phyloP scores from a whole-genome alignment of 2,888 invertebrate species.

The Plagodis dolabraria region DNA sequence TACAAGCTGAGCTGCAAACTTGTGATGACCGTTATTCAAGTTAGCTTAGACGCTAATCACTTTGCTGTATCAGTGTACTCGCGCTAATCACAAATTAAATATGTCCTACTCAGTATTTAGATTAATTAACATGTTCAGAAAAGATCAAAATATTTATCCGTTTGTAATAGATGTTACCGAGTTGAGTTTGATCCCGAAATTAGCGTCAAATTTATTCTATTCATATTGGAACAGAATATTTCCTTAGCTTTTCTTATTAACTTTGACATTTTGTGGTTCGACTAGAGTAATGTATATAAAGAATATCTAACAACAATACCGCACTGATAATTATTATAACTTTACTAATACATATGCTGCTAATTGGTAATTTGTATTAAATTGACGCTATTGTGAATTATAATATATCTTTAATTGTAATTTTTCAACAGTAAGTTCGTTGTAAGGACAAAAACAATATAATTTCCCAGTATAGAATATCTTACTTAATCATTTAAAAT shows the following conservation, averaged over 20 bases:
- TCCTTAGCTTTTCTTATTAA: not conserved
- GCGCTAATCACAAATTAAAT: slow-evolving; percentile 51
- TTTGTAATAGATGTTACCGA: slow-evolving; percentile 31
- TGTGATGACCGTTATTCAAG: slow-evolving; percentile 38
- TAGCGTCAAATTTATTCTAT: not conserved
- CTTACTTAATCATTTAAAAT: no score
- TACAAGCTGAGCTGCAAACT: slow-evolving; percentile 28
- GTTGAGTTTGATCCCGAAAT: slow-evolving; percentile 11
- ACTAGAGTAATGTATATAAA: no score
- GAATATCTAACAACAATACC: no score
- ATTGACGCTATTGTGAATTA: no score
- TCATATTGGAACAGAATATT: not conserved
- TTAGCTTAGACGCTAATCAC: slow-evolving; percentile 44
- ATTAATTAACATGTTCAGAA: slow-evolving; percentile 50
- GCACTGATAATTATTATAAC: no score
- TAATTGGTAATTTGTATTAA: no score
- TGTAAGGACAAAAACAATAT: no score
- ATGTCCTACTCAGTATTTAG: slow-evolving; percentile 37
- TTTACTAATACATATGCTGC: no score
- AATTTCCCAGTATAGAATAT: no score
- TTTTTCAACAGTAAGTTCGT: no score
- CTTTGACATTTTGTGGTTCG: no score
- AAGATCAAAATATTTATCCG: slow-evolving; percentile 43
- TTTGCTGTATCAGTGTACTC: slow-evolving; percentile 48
- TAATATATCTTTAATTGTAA: no score